These are phyloP conservation scores for Ernsta delagoae DNA, from an alignment of 2,888 invertebrate species.

Conservation along the genomic window DNA sequence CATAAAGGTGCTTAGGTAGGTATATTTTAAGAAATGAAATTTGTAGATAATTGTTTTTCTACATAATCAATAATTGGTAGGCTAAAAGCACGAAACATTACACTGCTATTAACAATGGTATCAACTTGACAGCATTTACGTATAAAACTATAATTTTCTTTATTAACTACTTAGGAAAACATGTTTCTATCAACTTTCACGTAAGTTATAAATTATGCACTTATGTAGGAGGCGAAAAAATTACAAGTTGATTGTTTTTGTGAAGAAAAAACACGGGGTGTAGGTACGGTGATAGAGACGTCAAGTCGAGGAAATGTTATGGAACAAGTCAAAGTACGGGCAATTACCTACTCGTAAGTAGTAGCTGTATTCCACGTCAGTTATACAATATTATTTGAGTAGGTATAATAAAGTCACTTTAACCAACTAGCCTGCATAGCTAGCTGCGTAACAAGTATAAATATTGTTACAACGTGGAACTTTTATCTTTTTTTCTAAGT, in stretches of 20 bases:
- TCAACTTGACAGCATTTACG: conserved; percentile 21
- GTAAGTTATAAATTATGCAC: conserved; percentile 30
- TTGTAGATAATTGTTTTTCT: no score
- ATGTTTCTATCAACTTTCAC: conserved; percentile 31
- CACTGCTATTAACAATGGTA: conserved; percentile 18
- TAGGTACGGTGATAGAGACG: conserved; percentile 12
- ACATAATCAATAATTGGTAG: background rate
- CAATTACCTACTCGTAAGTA: conserved; percentile 1
- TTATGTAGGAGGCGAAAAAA: conserved; percentile 24
- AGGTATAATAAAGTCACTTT: no score
- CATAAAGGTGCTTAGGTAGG: no score
- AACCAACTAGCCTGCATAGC: no score
- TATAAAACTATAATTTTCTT: conserved; percentile 30
- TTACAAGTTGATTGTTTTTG: conserved; percentile 29
- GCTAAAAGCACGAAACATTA: background rate
- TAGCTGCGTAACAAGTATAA: no score
- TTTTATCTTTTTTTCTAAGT: no score
- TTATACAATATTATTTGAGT: no score
- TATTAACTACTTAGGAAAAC: conserved; percentile 29
- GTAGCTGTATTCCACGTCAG: background rate
- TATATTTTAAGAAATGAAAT: no score
- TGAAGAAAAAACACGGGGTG: conserved; percentile 25
- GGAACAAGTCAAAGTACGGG: background rate
- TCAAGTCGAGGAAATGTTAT: conserved; percentile 23
- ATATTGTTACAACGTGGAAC: no score